Evolutionary conservation across 2,888 invertebrate genomes (phyloP).

Genomic region (Apantesis nais): DNA sequence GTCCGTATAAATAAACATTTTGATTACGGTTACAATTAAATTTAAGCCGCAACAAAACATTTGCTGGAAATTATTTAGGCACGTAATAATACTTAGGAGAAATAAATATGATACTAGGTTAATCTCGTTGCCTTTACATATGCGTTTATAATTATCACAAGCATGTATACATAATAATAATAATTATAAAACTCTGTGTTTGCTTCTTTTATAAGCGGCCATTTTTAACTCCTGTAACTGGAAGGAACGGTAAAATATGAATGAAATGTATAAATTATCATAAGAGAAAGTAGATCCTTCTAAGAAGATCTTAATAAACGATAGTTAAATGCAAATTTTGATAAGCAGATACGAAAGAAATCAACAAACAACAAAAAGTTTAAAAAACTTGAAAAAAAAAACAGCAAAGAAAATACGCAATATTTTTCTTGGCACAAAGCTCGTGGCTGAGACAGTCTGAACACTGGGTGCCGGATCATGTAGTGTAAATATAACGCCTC

Average conservation of each 20-base stretch:
- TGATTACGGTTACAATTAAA: conserved; percentile 37
- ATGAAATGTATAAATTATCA: neutral
- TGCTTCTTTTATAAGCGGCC: neutral
- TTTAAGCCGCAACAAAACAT: conserved; percentile 40
- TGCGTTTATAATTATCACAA: conserved; percentile 36
- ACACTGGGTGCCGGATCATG: neutral
- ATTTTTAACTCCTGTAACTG: neutral
- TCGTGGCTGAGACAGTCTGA: neutral
- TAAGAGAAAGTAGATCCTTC: neutral
- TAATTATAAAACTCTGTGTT: conserved; percentile 16
- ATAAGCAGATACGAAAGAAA: neutral
- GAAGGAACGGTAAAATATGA: neutral
- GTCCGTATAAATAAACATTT: conserved; percentile 27
- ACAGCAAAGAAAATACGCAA: neutral
- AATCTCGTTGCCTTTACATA: conserved; percentile 43
- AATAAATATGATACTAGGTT: conserved; percentile 25
- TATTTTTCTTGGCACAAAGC: no score
- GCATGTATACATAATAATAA: neutral
- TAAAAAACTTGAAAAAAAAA: neutral
- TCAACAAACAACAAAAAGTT: neutral
- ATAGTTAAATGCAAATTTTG: neutral
- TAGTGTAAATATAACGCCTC: neutral
- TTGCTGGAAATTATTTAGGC: conserved; percentile 45
- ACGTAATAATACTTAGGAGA: conserved; percentile 29
- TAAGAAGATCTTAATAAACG: neutral